These are phyloP conservation scores for Neopipo cinnamomea DNA, from an alignment of 2,113 vertebrate species.

Conservation along the genomic window DNA sequence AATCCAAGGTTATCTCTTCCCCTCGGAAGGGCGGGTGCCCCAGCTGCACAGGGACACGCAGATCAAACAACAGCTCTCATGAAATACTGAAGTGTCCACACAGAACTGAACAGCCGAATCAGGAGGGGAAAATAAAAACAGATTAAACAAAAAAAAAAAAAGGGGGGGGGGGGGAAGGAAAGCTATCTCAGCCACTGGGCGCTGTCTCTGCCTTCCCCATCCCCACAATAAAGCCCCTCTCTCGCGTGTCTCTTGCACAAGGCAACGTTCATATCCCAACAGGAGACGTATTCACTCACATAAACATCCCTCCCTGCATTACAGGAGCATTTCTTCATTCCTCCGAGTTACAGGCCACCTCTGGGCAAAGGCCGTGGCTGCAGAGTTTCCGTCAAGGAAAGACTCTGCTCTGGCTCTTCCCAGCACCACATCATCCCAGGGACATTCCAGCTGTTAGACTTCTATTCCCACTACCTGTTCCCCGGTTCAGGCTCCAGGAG, in stretches of 20 bases:
- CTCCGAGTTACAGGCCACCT: too few species aligned
- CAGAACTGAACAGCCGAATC: not conserved
- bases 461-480: not conserved
- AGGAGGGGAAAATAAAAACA: not conserved
- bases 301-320: not conserved
- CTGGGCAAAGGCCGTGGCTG: not conserved
- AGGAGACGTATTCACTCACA: not conserved
- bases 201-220: not conserved
- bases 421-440: not conserved
- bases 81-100: rapidly evolving
- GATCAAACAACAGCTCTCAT: not conserved
- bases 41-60: not conserved
- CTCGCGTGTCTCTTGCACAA: rapidly evolving
- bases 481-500: not conserved
- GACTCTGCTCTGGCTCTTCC: not conserved
- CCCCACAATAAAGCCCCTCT: not conserved
- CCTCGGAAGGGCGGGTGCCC: not conserved
- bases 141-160: not conserved
- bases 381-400: not conserved
- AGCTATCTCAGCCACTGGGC: not conserved
- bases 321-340: not conserved
- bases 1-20: not conserved
- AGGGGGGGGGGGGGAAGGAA: too few species aligned
- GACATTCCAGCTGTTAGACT: not conserved
- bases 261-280: not conserved